Percentiles rank a stretch among this genome's conserved stretches.
Conservation (phyloP, 2,113 vertebrate genomes). For the Cygnus buccinator region DNA sequence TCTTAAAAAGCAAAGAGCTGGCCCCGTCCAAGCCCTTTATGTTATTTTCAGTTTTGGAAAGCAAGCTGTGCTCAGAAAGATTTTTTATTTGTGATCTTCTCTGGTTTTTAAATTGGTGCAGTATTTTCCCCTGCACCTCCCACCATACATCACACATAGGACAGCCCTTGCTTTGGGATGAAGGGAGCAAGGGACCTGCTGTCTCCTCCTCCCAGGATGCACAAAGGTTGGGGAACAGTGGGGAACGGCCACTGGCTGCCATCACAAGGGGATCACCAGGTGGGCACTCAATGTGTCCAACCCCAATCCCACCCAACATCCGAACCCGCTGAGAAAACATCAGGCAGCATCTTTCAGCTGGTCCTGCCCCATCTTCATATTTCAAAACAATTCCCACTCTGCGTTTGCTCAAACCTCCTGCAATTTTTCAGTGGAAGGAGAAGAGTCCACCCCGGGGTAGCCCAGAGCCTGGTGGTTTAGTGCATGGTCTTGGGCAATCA, state of each 20-base stretch:
- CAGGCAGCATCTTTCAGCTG: neutral
- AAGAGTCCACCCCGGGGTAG: neutral
- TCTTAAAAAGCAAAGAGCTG: neutral
- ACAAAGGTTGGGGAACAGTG: neutral
- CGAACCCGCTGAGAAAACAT: neutral
- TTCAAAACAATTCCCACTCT: neutral
- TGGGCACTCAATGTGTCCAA: neutral
- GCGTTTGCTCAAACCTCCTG: neutral
- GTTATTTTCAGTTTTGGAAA: constrained; percentile 14
- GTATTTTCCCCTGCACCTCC: neutral
- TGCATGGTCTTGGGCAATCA: neutral
- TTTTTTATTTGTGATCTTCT: neutral
- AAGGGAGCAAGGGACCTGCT: neutral
- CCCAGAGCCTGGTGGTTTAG: neutral
- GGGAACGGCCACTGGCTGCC: neutral
- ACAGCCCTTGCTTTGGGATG: neutral
- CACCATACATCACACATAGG: fast-evolving
- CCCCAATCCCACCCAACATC: neutral
- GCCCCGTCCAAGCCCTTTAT: neutral
- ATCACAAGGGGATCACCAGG: neutral
- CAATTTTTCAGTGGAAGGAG: neutral
- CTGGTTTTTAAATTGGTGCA: neutral
- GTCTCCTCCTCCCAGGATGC: neutral
- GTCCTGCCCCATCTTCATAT: neutral
- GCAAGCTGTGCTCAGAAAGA: neutral